Percentiles rank a stretch among this genome's conserved stretches.
Evolutionary conservation across 2,797 vertebrate species (phyloP).

Genomic region (Streptopelia turtur): DNA sequence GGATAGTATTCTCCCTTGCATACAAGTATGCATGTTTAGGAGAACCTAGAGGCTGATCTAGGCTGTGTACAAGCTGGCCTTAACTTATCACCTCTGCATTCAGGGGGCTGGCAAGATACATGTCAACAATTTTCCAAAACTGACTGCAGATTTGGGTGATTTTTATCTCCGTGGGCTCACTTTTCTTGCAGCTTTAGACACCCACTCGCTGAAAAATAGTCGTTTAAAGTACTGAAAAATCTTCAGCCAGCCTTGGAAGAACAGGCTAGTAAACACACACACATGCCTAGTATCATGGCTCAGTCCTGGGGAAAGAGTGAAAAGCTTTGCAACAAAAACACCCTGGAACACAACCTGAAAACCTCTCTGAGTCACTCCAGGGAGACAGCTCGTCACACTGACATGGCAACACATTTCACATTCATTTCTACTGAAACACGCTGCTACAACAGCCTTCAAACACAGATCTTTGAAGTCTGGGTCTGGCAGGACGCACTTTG

Average conservation of each 20-base stretch:
- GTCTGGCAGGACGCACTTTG: background rate
- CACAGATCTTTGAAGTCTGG: background rate
- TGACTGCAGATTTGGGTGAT: background rate
- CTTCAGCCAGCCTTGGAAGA: background rate
- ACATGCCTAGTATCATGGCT: background rate
- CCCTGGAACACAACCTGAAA: background rate
- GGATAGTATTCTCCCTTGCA: background rate
- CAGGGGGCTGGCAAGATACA: background rate
- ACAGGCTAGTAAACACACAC: background rate
- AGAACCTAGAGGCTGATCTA: background rate
- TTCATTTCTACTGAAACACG: background rate
- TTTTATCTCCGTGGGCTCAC: background rate
- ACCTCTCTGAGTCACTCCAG: background rate
- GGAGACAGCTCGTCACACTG: background rate
- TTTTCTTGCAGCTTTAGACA: background rate
- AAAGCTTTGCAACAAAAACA: background rate
- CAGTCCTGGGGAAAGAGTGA: background rate
- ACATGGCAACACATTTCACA: background rate
- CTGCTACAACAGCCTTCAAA: background rate
- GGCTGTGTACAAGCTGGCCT: background rate
- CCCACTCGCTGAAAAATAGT: rapidly evolving
- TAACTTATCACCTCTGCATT: background rate
- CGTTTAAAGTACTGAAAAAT: background rate
- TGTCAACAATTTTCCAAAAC: background rate
- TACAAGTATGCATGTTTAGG: background rate